A percentile compares a stretch with the other conserved stretches of the same genome.
Evolutionary conservation across 2,113 vertebrate species (phyloP).

Genomic region (Plotosus lineatus): DNA sequence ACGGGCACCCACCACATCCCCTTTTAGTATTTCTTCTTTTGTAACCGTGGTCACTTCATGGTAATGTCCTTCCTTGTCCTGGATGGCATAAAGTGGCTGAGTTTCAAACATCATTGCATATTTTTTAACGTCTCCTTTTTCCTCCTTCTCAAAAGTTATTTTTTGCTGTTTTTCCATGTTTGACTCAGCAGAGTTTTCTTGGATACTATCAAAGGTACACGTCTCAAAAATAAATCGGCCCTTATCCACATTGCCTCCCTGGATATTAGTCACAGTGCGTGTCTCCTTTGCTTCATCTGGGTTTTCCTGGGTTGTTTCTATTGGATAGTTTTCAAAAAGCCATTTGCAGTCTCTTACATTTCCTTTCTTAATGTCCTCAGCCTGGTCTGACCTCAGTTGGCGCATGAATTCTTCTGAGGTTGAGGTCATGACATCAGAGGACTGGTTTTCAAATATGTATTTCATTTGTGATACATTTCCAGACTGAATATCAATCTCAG

Average conservation of each 20-base stretch:
- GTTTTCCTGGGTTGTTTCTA: slow-evolving; percentile 75
- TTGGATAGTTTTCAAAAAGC: slow-evolving; percentile 88
- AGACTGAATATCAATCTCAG: slow-evolving; percentile 81
- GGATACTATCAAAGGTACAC: slow-evolving; percentile 83
- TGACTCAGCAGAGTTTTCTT: slow-evolving; percentile 70
- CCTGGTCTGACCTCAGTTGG: slow-evolving; percentile 77
- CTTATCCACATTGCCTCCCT: slow-evolving; percentile 83
- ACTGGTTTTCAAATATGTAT: slow-evolving; percentile 86
- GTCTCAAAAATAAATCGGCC: slow-evolving; percentile 89
- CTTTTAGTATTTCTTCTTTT: slow-evolving; percentile 83
- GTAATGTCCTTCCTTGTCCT: slow-evolving; percentile 84
- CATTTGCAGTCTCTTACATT: slow-evolving; percentile 82
- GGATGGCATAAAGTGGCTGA: slow-evolving; percentile 87
- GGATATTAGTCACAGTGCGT: slow-evolving; percentile 80
- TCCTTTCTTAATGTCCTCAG: slow-evolving; percentile 85
- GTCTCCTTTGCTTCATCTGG: slow-evolving; percentile 61
- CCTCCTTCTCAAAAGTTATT: slow-evolving; percentile 71
- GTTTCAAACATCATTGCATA: slow-evolving; percentile 90
- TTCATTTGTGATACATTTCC: slow-evolving; percentile 86
- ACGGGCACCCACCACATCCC: slow-evolving; percentile 84
- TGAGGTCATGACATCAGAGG: slow-evolving; percentile 81
- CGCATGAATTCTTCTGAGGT: slow-evolving; percentile 79
- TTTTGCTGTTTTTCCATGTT: slow-evolving; percentile 64
- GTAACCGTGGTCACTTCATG: slow-evolving; percentile 91
- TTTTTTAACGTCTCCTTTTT: slow-evolving; percentile 83